phyloP scores from a whole-genome alignment of 2,113 vertebrate species.

The Synodontis membranacea region DNA sequence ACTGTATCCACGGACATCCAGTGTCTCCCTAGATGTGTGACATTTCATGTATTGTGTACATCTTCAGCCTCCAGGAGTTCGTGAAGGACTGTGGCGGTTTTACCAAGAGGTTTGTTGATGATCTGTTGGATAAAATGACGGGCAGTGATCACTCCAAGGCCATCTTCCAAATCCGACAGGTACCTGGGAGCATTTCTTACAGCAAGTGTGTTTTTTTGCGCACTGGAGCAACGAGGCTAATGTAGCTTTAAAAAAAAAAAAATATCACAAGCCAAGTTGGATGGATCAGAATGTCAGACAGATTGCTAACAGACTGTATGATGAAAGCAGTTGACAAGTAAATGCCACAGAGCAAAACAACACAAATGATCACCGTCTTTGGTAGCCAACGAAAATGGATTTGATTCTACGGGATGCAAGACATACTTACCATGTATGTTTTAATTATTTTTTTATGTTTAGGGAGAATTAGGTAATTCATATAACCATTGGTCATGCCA shows the following conservation, averaged over 20 bases:
- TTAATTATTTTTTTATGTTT: too few relatives aligned
- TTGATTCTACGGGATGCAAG: background rate
- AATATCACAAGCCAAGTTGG: background rate
- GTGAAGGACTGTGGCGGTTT: constrained; percentile 87
- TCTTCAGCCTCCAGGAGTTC: constrained; percentile 89
- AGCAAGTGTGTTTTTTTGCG: too few relatives aligned
- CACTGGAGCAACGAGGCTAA: background rate
- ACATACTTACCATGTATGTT: background rate
- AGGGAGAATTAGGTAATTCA: background rate
- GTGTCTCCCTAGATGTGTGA: background rate
- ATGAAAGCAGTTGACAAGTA: background rate
- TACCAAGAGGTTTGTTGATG: constrained; percentile 87
- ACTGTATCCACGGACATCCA: background rate
- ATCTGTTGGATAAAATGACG: constrained; percentile 93
- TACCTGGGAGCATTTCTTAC: constrained; percentile 9
- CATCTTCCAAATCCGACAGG: constrained; percentile 86
- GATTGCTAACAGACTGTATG: background rate
- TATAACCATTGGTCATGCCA: too few relatives aligned
- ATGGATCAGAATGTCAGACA: background rate
- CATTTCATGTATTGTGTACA: background rate
- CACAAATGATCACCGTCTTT: background rate
- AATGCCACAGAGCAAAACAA: background rate
- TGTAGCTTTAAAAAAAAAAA: background rate
- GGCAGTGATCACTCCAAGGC: constrained; percentile 87
- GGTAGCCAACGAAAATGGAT: background rate